Conservation (phyloP, 2,113 vertebrate genomes). For the Dromas ardeola region DNA sequence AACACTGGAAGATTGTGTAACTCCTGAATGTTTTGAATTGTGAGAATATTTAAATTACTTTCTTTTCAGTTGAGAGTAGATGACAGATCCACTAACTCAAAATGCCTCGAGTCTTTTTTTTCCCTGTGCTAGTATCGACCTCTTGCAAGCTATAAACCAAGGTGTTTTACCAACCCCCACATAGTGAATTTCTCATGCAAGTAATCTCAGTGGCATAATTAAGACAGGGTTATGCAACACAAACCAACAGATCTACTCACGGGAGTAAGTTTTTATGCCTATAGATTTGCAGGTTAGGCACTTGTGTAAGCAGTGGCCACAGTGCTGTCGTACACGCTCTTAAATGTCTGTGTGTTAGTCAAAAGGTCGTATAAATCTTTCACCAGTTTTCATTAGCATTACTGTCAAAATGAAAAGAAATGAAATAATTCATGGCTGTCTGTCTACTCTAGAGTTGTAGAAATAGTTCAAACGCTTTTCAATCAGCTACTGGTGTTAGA, state of each 20-base stretch:
- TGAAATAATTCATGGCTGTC: not conserved
- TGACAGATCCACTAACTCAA: not conserved
- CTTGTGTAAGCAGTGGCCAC: not conserved
- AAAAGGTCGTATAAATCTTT: not conserved
- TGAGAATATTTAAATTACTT: conserved; percentile 28
- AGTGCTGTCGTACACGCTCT: not conserved
- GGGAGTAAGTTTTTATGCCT: not conserved
- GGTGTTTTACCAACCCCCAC: not conserved
- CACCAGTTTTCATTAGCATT: not conserved
- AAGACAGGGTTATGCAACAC: not conserved
- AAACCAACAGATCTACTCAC: not conserved
- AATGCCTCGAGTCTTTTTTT: not conserved
- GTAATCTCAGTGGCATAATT: conserved; percentile 6
- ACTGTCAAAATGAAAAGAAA: not conserved
- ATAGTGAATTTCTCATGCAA: not conserved
- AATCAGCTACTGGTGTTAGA: not conserved
- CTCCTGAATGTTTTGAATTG: not conserved
- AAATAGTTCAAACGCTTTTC: not conserved
- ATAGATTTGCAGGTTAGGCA: not conserved
- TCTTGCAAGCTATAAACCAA: not conserved
- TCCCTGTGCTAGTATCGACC: not conserved
- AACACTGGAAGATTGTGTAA: not conserved
- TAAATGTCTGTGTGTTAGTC: not conserved
- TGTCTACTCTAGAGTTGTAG: not conserved
- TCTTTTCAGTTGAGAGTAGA: not conserved